Base-by-base conservation (phyloP, 2,797 vertebrate genomes). In the Clarias fuscus region DNA sequence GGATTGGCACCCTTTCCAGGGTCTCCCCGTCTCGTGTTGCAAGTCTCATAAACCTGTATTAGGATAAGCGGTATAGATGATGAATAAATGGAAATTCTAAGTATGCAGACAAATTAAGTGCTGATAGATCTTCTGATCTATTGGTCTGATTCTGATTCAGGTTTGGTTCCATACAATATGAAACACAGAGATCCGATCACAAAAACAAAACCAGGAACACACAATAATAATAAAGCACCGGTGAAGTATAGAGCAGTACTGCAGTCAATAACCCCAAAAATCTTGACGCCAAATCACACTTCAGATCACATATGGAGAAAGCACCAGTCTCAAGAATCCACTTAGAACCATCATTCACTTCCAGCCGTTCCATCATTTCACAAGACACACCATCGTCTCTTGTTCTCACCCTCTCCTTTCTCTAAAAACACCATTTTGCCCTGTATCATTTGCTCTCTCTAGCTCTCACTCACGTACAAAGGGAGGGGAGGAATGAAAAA, bases 361-460 rank as follows among this genome's bases (percentile, higher is more conserved):
- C 24, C 24, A 73, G 14, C 56, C 48, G 20, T 37, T 65, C 68
- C 67, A 2, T 65, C 65, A 68, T 85, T 72, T 83, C 37, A 14
- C 37, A 84, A 83, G 72, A 48, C 72, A 37, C 30, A 79, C 53
- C 27, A 70, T 14, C 56, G 43, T 22, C 40, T 67, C 58, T 77
- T 33, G 14, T 30, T 58, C 58, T 87, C 68, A 4, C 30, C 17
- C 48, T 68, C 79, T 56, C 13, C 24, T 65, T 71, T 73, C 40
- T 65, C 59, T 58, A 15, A 86, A 77, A 86, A 59, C 62, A 68
- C 58, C n/a, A 71, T 73, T 82, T 64, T 82, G 71, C 53, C 85
- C 80, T 7, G 71, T 67, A 83, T 77, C 73, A 83, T 78, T 83
- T 84, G 83, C 48, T 85, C 78, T 81, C 68, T 67, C 76, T 64